Percentiles rank a stretch among this genome's conserved stretches.
phyloP scores from a whole-genome alignment of 2,797 vertebrate species.

The Iguana delicatissima region DNA sequence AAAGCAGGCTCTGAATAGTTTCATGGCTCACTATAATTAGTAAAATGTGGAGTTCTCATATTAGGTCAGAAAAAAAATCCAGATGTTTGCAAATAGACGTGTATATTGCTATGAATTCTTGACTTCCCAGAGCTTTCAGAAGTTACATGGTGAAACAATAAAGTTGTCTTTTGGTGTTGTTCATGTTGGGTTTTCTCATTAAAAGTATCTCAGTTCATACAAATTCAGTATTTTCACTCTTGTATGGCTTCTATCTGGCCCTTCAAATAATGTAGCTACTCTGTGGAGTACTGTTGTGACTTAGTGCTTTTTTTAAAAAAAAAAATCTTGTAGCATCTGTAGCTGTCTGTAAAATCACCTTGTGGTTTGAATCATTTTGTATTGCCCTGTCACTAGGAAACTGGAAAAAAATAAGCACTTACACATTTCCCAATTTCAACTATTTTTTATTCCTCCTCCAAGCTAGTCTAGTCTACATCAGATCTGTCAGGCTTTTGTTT shows the following conservation, averaged over 20 bases:
- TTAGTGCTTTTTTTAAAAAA: background rate
- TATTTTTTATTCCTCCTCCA: background rate
- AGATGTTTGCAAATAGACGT: background rate
- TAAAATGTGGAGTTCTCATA: background rate
- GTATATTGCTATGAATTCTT: background rate
- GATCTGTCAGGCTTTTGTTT: background rate
- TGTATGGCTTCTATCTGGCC: background rate
- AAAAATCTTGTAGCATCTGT: background rate
- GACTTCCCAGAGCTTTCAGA: background rate
- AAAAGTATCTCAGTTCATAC: background rate
- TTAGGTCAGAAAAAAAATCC: background rate
- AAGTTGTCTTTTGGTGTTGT: background rate
- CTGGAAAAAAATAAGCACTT: too few species aligned
- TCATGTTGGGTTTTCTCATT: background rate
- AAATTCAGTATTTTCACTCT: background rate
- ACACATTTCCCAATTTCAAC: background rate
- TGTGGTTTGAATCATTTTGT: background rate
- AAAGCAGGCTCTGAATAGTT: background rate
- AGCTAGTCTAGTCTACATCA: background rate
- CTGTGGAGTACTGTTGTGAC: background rate
- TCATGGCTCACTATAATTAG: background rate
- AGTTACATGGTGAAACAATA: background rate
- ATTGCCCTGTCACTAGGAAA: background rate
- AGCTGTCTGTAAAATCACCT: background rate
- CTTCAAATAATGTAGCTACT: background rate